Evolutionary conservation across 2,797 vertebrate genomes (phyloP), one percentile per base, ranked within the genome.

Genomic region (Benthosema pterotum): DNA sequence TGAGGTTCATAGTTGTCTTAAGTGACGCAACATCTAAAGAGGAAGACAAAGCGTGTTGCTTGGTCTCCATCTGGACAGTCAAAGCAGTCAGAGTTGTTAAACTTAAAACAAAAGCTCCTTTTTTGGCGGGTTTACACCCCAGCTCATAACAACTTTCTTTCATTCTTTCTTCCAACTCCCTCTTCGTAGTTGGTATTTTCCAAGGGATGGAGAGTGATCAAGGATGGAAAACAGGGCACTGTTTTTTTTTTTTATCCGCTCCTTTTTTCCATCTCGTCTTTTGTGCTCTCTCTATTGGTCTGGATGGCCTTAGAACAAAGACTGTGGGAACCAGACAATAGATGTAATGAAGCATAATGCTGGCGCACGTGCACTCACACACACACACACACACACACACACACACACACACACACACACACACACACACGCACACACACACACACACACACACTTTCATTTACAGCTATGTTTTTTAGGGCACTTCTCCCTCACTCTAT

Each of bases 301-400:
- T 65, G 69, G 19, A 75, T 53, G 51, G 67, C 59, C 65, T 77
- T 45, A 73, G 76, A 88, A 84, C 65, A 79, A 78, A 54, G 63
- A 66, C n/a, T 56, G 57, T 63, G 72, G 67, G 83, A 65, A 78
- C 12, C 74, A 86, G 61, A 85, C 81, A 88, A 84, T 81, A 67
- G 75, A 74, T 83, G 87, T 87, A 87, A 89, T 84, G 78, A 86
- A 77, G 79, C 84, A 72, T 74, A 54, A 25, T 25, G 22, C 22
- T 25, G 22, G 22, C 5, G 22, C 5, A 65, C 43, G 19, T 15
- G 43, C 38, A 7, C 54, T 13, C 22, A 18, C 16, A n/a, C 45
- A 50, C 48, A 50, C 48, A 4, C 46, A 22, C 50, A 13, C 19
- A 22, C 18, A 14, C 66, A 58, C 72, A 59, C 59, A 13, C 47